Base-by-base conservation (phyloP, 2,797 vertebrate genomes). In the Phataginus tetradactyla region DNA sequence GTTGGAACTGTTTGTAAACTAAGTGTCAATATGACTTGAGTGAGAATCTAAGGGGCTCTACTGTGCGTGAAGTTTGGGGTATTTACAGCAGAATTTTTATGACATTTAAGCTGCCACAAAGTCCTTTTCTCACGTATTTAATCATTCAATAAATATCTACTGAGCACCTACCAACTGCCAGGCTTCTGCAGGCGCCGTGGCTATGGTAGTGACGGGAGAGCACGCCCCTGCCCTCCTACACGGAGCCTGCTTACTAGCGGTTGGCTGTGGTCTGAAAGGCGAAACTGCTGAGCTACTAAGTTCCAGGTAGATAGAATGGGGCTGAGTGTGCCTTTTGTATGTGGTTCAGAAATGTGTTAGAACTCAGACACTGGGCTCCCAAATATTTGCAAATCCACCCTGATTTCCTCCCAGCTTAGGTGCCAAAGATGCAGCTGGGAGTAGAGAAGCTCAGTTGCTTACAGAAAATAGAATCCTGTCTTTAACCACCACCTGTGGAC, bases 151-250 rank as follows among this genome's bases (percentile, higher is more conserved):
- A 53, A 13, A n/a, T 61, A 23, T 32, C 85, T 49, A 23, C 7
- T 53, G 17, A 69, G 39, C 37, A 34, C 80, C 74, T 39, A 34
- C 53, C 6, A 15, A 18, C 25, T 2, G 5, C 39, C 34, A 49
- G 61, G 39, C 32, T 53, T 68, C 20, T 51, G 1, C 29, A 27
- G 34, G 23, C 42, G 8, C 64, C 1, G 0, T 0, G n/a, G 49
- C 23, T 64, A 13, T 29, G 17, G 0, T 0, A 7, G 79, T 3
- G 49, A n/a, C 20, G 1, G 42, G 14, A 29, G 4, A 17, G 1
- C 2, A 4, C 0, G 15, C 1, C 18, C 45, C 17, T 0, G 8
- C 27, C 45, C 3, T n/a, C 51, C 86, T 4, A 14, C n/a, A 17
- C 34, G 3, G 9, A 5, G 37, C n/a, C 37, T 27, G 71, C 32